These are phyloP conservation scores for Anas flavirostris DNA, from an alignment of 2,797 vertebrate species.

Conservation along the genomic window DNA sequence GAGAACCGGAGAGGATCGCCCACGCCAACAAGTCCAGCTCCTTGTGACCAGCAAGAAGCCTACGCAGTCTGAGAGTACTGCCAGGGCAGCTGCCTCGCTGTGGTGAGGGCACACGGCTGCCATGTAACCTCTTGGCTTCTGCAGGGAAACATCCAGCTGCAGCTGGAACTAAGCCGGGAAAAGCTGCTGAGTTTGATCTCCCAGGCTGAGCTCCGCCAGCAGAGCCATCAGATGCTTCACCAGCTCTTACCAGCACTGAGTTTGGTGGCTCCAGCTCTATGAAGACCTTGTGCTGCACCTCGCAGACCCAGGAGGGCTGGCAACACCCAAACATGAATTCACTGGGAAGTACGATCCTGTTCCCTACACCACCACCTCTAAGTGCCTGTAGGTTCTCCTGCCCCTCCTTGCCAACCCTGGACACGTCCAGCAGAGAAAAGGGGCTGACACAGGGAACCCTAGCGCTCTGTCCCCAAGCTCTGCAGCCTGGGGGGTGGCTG, in stretches of 20 bases:
- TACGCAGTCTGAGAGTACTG: background rate
- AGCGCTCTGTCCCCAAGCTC: background rate
- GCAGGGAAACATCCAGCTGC: background rate
- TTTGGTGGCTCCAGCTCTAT: background rate
- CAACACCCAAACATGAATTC: rapidly evolving
- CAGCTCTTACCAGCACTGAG: background rate
- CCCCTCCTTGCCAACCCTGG: background rate
- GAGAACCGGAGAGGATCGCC: background rate
- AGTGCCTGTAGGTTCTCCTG: background rate
- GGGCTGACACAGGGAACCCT: rapidly evolving
- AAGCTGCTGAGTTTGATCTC: background rate
- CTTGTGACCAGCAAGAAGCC: background rate
- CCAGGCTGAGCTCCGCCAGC: background rate
- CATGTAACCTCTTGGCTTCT: background rate
- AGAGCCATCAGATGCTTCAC: rapidly evolving
- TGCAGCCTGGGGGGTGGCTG: rapidly evolving
- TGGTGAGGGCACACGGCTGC: background rate
- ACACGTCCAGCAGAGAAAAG: too few species aligned
- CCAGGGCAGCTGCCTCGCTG: background rate
- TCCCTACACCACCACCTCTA: rapidly evolving
- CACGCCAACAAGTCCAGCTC: background rate
- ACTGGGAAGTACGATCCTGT: rapidly evolving
- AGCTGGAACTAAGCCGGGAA: background rate
- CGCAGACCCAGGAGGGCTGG: background rate
- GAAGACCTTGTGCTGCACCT: background rate